These are phyloP conservation scores for Trichomycterus rosablanca DNA, from an alignment of 2,113 vertebrate species.

Conservation along the genomic window DNA sequence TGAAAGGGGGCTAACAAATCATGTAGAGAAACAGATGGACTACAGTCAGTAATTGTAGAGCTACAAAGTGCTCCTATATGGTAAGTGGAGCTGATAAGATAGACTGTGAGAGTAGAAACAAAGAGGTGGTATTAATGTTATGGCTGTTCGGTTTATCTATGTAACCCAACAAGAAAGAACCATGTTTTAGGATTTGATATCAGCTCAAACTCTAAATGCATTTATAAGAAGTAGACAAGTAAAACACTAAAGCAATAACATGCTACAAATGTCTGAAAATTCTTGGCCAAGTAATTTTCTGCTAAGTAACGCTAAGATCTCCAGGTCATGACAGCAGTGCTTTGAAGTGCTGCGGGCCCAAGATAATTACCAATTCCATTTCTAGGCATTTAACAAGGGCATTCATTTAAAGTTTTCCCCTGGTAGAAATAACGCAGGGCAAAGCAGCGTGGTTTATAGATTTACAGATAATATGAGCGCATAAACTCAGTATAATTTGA, in stretches of 20 bases:
- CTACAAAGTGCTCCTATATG: no score
- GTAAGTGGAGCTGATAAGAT: no score
- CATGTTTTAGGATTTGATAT: no score
- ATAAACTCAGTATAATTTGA: conserved; percentile 50
- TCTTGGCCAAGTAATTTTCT: not conserved
- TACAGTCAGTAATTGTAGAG: no score
- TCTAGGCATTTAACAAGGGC: conserved; percentile 52
- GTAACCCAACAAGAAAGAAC: no score
- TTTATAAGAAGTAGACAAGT: not conserved
- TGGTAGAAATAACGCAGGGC: conserved; percentile 40
- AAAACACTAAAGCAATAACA: not conserved
- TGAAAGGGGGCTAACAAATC: no score
- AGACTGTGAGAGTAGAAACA: no score
- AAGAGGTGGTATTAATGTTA: no score
- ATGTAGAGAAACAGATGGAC: no score
- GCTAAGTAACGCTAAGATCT: conserved; percentile 4
- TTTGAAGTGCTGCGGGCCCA: conserved; percentile 10
- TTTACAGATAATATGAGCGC: conserved; percentile 60
- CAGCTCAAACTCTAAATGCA: no score
- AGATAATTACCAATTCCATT: conserved; percentile 56
- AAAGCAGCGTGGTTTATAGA: conserved; percentile 52
- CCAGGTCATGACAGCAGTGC: conserved; percentile 5
- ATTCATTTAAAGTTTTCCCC: conserved; percentile 51
- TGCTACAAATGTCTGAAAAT: not conserved
- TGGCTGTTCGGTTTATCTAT: no score